Evolutionary conservation across 2,113 vertebrate species (phyloP), one percentile per base, ranked within the genome.

Genomic region (rat (Rattus norvegicus)): DNA sequence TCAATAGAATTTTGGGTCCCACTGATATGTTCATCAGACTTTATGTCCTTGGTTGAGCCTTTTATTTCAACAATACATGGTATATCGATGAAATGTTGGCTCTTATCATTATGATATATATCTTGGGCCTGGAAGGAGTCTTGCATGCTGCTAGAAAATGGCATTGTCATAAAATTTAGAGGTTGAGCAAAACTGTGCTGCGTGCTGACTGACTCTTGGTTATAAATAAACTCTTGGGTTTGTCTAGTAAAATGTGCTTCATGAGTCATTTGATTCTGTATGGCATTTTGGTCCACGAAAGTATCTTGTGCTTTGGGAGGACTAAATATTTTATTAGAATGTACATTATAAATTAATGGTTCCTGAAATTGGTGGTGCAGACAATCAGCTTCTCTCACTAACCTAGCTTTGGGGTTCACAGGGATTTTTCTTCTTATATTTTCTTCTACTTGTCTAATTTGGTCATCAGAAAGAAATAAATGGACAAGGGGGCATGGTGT

Each of bases 371-470:
- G 39, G 36, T 81, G 88, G 52, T 33, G 36, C 11, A 90, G 65
- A 90, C 47, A 22, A 73, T 47, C 59, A 92, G 20, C 56, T 89
- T 81, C 36, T 47, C 17, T 80, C 56, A 70, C 26, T 52, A 92
- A 72, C 5, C 9, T 33, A 80, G 39, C 39, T 77, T 56, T 95
- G 56, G 61, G 24, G 81, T 95, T 97, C 85, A 87, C 77, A 93
- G 47, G 19, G 85, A 95, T 96, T 75, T 91, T 67, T 92, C 79
- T 93, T 95, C 39, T 97, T 67, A 97, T 81, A 87, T 91, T 95
- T 92, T 97, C 96, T 95, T 97, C 97, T 67, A 97, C 61, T 94
- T 86, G 70, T 70, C 61, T 93, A 88, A 97, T 33, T 96, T 97
- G 94, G 26, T 95, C 91, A 69, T 77, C 84, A 76, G 96, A 92